These are phyloP conservation scores for Beaufortia kweichowensis DNA, from an alignment of 2,113 vertebrate genomes.

Conservation along the genomic window DNA sequence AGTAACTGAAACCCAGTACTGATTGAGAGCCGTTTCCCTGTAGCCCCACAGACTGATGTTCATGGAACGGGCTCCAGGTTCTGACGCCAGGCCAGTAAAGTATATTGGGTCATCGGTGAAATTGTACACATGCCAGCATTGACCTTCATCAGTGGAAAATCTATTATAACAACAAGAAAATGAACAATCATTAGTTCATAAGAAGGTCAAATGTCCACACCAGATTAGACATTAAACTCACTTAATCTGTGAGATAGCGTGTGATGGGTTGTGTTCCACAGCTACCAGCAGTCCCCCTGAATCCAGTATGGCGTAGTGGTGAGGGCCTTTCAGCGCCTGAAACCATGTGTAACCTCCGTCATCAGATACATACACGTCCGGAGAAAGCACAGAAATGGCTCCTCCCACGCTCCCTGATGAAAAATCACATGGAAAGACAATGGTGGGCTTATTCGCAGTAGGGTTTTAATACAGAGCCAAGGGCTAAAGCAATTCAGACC, in stretches of 20 bases:
- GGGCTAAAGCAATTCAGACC: background rate
- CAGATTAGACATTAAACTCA: conserved; percentile 59
- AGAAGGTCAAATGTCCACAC: background rate
- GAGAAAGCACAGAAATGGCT: conserved; percentile 81
- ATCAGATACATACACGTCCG: conserved; percentile 89
- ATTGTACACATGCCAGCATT: conserved; percentile 84
- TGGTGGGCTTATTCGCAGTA: background rate
- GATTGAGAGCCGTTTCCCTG: conserved; percentile 72
- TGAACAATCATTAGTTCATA: too few relatives aligned
- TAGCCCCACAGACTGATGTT: conserved; percentile 93
- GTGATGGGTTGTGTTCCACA: conserved; percentile 78
- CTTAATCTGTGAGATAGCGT: conserved; percentile 84
- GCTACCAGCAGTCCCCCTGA: conserved; percentile 91
- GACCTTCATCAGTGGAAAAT: conserved; percentile 93
- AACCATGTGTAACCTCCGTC: conserved; percentile 92
- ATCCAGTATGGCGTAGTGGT: conserved; percentile 90
- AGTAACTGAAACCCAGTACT: conserved; percentile 87
- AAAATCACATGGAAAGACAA: conserved; percentile 2
- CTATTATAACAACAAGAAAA: too few relatives aligned
- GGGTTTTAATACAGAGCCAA: background rate
- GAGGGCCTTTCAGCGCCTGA: conserved; percentile 83
- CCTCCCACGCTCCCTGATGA: conserved; percentile 86
- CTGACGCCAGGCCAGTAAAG: conserved; percentile 88
- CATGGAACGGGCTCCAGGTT: conserved; percentile 89
- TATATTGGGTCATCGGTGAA: conserved; percentile 83